Conservation (phyloP, 1,140 invertebrate species). For the Pseudomyrmex flavicornis region DNA sequence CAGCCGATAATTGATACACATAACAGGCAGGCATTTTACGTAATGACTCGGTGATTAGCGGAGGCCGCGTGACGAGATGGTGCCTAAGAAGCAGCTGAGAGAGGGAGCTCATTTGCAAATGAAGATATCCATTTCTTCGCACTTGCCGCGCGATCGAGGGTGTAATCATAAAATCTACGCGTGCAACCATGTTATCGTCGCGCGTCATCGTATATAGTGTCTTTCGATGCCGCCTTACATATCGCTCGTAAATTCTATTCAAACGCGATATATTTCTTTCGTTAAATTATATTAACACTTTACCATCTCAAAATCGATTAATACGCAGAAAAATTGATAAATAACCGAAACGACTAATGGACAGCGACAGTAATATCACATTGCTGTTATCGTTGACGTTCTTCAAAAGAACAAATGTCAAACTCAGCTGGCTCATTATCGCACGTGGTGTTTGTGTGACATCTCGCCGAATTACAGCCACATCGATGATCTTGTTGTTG, state of each 20-base stretch:
- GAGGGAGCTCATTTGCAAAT: conserved; percentile 15
- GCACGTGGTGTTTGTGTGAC: too few relatives aligned
- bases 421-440: too few relatives aligned
- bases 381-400: too few relatives aligned
- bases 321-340: too few relatives aligned
- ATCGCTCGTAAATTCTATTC: conserved; percentile 24
- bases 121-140: conserved; percentile 1
- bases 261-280: too few relatives aligned
- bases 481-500: too few relatives aligned
- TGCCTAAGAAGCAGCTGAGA: conserved; percentile 4
- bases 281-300: not conserved
- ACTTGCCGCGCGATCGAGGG: not conserved
- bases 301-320: not conserved
- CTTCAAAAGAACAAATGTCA: too few relatives aligned
- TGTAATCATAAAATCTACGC: conserved; percentile 29
- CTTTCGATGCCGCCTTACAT: not conserved
- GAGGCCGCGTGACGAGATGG: not conserved
- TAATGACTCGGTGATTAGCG: conserved; percentile 37
- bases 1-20: conserved; percentile 29
- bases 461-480: too few relatives aligned
- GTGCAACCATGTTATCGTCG: conserved; percentile 15
- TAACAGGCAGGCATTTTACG: conserved; percentile 36
- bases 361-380: too few relatives aligned
- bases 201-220: not conserved
- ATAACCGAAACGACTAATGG: too few relatives aligned